These are phyloP conservation scores for Gastrophysa polygoni DNA, from an alignment of 2,888 invertebrate species.

Conservation along the genomic window DNA sequence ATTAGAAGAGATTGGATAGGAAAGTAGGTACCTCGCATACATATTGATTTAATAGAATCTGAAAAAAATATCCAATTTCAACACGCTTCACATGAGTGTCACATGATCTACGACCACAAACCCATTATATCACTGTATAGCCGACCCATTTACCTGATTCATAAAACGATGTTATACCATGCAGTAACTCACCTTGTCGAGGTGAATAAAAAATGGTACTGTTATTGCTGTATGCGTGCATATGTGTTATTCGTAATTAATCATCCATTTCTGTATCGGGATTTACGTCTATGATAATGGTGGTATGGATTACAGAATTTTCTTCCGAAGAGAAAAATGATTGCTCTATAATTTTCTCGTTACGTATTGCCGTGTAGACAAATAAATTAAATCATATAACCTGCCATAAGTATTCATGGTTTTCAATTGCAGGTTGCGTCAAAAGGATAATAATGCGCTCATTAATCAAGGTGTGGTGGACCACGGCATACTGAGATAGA, in stretches of 20 bases:
- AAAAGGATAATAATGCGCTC: constrained; percentile 22
- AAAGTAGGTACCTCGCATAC: too few species aligned
- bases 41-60: neutral
- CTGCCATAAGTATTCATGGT: constrained; percentile 29
- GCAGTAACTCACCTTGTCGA: constrained; percentile 3
- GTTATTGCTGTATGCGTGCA: constrained; percentile 5
- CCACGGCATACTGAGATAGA: constrained; percentile 10
- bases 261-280: neutral
- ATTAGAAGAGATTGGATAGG: neutral
- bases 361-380: constrained; percentile 21
- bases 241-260: neutral
- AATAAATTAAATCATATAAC: constrained; percentile 25
- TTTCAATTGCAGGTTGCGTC: constrained; percentile 31
- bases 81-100: neutral
- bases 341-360: constrained; percentile 32
- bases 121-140: neutral
- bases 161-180: constrained; percentile 11
- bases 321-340: constrained; percentile 9
- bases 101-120: neutral
- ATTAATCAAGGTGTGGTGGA: constrained; percentile 31
- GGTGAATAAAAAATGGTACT: constrained; percentile 8
- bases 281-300: constrained; percentile 4
- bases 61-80: neutral
- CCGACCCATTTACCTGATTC: constrained; percentile 12
- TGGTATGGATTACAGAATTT: constrained; percentile 8